These are phyloP conservation scores for Macrocentrus cingulum DNA, from an alignment of 1,140 invertebrate species.

Conservation along the genomic window DNA sequence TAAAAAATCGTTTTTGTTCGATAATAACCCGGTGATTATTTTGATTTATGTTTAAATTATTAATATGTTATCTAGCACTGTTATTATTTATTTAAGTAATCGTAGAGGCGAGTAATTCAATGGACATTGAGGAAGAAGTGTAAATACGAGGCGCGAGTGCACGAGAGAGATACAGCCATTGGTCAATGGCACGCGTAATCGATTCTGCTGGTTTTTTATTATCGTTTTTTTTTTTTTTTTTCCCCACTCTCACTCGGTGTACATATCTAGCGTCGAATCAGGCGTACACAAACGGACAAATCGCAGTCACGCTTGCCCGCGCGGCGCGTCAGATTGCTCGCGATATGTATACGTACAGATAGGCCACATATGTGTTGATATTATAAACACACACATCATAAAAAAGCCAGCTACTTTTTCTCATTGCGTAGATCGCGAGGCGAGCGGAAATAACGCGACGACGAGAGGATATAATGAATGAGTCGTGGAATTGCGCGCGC, in stretches of 20 bases:
- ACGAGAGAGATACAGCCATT: slow-evolving; percentile 36
- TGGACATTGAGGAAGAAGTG: not conserved
- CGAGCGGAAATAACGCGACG: not conserved
- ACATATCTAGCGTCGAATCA: slow-evolving; percentile 3
- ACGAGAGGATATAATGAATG: slow-evolving; percentile 2
- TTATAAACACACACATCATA: not conserved
- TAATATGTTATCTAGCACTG: too few species aligned
- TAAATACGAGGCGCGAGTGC: not conserved
- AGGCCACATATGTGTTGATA: not conserved
- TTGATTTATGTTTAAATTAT: too few species aligned
- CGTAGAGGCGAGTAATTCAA: too few species aligned
- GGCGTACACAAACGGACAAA: not conserved
- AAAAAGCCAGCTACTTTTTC: not conserved
- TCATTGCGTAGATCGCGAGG: not conserved
- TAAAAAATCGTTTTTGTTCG: too few species aligned
- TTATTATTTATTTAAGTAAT: too few species aligned
- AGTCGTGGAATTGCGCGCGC: not conserved
- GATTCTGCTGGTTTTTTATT: too few species aligned
- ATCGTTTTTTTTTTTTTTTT: too few species aligned
- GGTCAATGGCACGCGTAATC: slow-evolving; percentile 49
- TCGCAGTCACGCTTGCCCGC: slow-evolving; percentile 7
- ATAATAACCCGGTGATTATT: too few species aligned
- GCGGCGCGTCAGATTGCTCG: slow-evolving; percentile 3
- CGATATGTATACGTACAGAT: not conserved
- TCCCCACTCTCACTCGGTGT: not conserved